Evolutionary conservation across 2,888 invertebrate genomes (phyloP), one percentile per base, ranked within the genome.

Genomic region (Autographa gamma): DNA sequence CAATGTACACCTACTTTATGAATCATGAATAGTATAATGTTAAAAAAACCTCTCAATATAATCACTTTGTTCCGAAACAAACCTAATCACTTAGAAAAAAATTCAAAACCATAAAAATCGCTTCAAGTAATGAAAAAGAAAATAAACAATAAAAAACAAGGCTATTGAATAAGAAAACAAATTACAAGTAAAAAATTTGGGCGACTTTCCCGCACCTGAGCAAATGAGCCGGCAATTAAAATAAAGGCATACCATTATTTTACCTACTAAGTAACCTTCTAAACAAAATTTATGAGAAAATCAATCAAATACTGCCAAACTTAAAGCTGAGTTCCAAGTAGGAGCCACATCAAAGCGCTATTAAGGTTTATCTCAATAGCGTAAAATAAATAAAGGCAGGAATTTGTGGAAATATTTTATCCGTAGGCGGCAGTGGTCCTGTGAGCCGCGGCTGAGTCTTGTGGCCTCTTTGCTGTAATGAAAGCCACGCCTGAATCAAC

Each of bases 291-390:
- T 85, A 84, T 83, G 88, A 89, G 88, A 90, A 91, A 94, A 95
- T 93, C 93, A 94, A 94, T 95, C 93, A 93, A 91, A 90, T 78
- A 82, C 90, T 92, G 91, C 88, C 91, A 93, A 94, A 95, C 91
- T 93, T 92, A 88, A 90, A 87, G 90, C 90, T 88, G 85, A 88
- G 87, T 88, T 90, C 85, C 86, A 73, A 91, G 88, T 88, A 83
- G 77, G 80, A 90, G 91, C 93, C 94, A 93, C 95, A 95, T 95
- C 95, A 95, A 95, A 95, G 94, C 88, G 87, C 91, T 92, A 94
- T 95, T 95, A 94, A 88, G 91, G 92, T 93, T 92, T 93, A 95
- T 94, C 92, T 94, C 90, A 92, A 93, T 90, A 91, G 92, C 93
- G 91, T 90, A 91, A 92, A 93, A 93, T 93, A 94, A 95, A 94